A percentile compares a stretch with the other conserved stretches of the same genome.
Evolutionary conservation across 2,797 vertebrate genomes (phyloP).

Genomic region (Choloepus didactylus): DNA sequence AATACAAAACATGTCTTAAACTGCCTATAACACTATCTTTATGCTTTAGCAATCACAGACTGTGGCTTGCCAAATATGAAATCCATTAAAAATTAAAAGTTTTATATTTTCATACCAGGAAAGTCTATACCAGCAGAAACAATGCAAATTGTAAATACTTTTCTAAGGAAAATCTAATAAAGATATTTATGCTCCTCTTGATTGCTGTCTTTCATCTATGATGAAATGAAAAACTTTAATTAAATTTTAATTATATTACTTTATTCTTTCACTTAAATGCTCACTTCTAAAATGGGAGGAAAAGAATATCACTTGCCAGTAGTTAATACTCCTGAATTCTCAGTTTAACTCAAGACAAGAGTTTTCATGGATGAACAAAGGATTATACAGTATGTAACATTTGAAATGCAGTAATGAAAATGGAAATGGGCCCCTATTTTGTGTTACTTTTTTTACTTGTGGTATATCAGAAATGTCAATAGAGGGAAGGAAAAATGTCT

Average conservation of each 20-base stretch:
- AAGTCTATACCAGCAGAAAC: slow-evolving; percentile 36
- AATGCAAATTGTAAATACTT: neutral
- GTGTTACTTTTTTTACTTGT: neutral
- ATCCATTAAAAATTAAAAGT: neutral
- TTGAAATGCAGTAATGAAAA: neutral
- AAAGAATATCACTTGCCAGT: neutral
- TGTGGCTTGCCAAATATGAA: neutral
- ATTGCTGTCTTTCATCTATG: neutral
- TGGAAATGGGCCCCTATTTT: neutral
- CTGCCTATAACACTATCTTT: neutral
- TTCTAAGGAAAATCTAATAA: slow-evolving; percentile 6
- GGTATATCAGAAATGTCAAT: neutral
- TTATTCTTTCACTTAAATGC: slow-evolving; percentile 20
- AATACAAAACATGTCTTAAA: slow-evolving; percentile 53
- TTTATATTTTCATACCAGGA: neutral
- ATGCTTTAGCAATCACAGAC: neutral
- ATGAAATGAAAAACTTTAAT: neutral
- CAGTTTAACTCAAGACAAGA: slow-evolving; percentile 2
- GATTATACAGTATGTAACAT: neutral
- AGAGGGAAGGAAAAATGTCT: neutral
- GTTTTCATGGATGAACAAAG: neutral
- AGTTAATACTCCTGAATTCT: slow-evolving; percentile 2
- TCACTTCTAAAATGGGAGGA: neutral
- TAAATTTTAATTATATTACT: slow-evolving; percentile 3
- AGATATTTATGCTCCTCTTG: slow-evolving; percentile 36